Base-by-base conservation (phyloP, 2,888 invertebrate species). In the Dicyrtomina minuta region DNA sequence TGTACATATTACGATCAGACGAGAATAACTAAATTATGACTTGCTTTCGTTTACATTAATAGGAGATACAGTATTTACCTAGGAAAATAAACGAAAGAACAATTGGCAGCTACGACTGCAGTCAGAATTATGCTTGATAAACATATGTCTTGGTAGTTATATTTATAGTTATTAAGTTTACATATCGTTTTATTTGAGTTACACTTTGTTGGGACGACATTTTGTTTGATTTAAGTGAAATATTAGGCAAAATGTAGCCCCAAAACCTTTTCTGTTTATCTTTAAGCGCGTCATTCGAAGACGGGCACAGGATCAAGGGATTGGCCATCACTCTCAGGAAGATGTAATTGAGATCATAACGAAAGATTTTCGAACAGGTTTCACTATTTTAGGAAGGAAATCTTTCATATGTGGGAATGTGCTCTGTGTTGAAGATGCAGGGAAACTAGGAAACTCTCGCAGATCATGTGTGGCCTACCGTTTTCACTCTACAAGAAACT, bases 401-500 rank as follows among this genome's bases (percentile, higher is more conserved):
- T 56, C 69, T 39, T 75, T 68, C 27, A 64, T 76, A 44, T 43
- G 68, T 13, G 77, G 77, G 76, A 80, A 76, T 17, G 60, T 68
- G 12, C 70, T 72, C 0, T 74, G 72, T 56, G 65, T 70, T 59
- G 70, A 72, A 3, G 83, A 83, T 73, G 82, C 82, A 75, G 79
- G 81, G 1, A 74, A 49, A 83, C 83, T 79, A 82, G 81, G 10
- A 78, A 80, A 76, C 67, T 83, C 56, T 76, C 80, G 17, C 81
- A 81, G 76, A 75, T 81, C 1, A 66, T 79, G 17, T 82, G 80
- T 79, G 77, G 76, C 41, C 62, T 76, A 13, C 79, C 78, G n/a
- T n/a, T n/a, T n/a, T n/a, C n/a, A n/a, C n/a, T n/a, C n/a, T n/a
- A n/a, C n/a, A n/a, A n/a, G 43, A 13, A 13, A 43, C n/a, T n/a